Conservation (phyloP, 2,888 invertebrate genomes). For the Stenolophus ochropezus region DNA sequence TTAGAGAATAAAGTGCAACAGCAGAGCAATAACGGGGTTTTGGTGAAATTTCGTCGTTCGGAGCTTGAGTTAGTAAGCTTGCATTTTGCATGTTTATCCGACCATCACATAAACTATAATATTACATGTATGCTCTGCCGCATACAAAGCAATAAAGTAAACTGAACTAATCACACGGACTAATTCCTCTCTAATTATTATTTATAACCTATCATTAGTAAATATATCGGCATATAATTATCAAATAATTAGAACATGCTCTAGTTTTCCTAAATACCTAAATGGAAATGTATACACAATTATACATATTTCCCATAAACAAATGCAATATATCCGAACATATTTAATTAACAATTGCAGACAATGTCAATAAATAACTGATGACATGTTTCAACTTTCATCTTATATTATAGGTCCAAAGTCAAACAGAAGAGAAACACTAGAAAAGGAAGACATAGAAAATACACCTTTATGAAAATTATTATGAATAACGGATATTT, state of each 20-base stretch:
- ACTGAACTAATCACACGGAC: constrained; percentile 28
- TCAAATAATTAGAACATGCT: constrained; percentile 36
- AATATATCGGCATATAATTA: constrained; percentile 39
- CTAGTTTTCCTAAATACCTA: not conserved
- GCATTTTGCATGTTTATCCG: constrained; percentile 37
- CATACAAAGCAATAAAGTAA: constrained; percentile 41
- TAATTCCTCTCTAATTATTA: constrained; percentile 38
- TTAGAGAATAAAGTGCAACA: not conserved
- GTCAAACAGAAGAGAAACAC: too few relatives aligned
- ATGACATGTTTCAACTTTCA: too few relatives aligned
- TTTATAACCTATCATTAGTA: constrained; percentile 42
- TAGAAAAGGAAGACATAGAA: too few relatives aligned
- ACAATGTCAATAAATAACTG: not conserved
- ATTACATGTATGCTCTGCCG: not conserved
- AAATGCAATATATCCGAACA: not conserved
- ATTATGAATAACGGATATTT: too few relatives aligned
- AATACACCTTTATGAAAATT: too few relatives aligned
- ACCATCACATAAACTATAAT: constrained; percentile 26
- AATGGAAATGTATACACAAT: constrained; percentile 11
- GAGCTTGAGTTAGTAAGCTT: constrained; percentile 34
- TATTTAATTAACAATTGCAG: not conserved
- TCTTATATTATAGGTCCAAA: too few relatives aligned
- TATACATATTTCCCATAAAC: not conserved
- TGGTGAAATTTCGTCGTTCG: constrained; percentile 25
- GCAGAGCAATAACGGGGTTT: constrained; percentile 9